phyloP scores from a whole-genome alignment of 2,797 vertebrate genomes.

The Simalia tracyae region DNA sequence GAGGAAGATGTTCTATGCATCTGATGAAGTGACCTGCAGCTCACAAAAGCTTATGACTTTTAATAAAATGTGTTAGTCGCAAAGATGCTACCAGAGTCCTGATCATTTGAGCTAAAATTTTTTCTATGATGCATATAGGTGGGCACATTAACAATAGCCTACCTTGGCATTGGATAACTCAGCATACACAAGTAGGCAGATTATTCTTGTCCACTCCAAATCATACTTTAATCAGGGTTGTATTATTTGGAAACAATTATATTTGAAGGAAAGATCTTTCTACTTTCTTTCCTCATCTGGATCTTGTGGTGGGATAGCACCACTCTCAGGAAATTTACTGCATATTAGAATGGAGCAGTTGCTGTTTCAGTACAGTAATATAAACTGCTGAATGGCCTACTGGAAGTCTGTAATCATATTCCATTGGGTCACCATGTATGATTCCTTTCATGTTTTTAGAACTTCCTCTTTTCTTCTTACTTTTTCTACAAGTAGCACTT shows the following conservation, averaged over 20 bases:
- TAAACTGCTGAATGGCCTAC: neutral
- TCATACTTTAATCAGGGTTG: neutral
- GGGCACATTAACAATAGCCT: no score
- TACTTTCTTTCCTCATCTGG: neutral
- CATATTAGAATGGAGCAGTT: neutral
- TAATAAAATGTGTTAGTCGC: no score
- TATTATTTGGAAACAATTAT: neutral
- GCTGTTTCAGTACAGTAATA: neutral
- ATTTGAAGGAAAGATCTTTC: neutral
- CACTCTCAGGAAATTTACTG: neutral
- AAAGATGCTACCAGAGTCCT: no score
- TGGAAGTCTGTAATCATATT: neutral
- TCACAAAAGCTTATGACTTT: no score
- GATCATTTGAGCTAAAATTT: no score
- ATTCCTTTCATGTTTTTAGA: neutral
- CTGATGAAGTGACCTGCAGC: no score
- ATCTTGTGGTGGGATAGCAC: neutral
- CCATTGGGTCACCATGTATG: neutral
- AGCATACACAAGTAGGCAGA: neutral
- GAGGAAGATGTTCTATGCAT: no score
- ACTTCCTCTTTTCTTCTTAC: neutral
- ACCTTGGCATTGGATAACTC: neutral
- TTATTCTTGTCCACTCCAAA: neutral
- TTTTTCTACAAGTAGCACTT: neutral
- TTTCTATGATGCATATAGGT: no score